A percentile compares a stretch with the other conserved stretches of the same genome.
phyloP scores from a whole-genome alignment of 2,797 vertebrate species.

The Brachyalestes nurse region DNA sequence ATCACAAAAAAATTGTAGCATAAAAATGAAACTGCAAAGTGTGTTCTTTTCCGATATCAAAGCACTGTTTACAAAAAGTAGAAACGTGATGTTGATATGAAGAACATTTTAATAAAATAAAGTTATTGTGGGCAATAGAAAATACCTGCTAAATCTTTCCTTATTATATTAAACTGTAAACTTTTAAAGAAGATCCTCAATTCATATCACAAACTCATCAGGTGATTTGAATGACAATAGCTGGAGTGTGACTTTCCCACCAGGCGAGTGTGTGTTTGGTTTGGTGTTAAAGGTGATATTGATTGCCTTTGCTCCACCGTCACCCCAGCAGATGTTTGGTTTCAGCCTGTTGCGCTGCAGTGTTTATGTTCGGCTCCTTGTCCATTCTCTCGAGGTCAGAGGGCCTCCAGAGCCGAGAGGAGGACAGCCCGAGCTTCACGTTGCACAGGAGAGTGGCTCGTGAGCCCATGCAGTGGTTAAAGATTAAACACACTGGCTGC shows the following conservation, averaged over 20 bases:
- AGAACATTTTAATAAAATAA: no score
- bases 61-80: no score
- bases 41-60: no score
- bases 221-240: slow-evolving; percentile 73
- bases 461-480: slow-evolving; percentile 71
- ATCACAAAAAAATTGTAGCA: no score
- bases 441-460: slow-evolving; percentile 57
- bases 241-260: slow-evolving; percentile 76
- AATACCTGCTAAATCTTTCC: no score
- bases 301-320: slow-evolving; percentile 65
- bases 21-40: no score
- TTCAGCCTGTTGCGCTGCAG: slow-evolving; percentile 65
- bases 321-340: slow-evolving; percentile 79
- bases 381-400: slow-evolving; percentile 78
- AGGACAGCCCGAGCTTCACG: slow-evolving; percentile 51
- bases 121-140: no score
- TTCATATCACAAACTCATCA: slow-evolving; percentile 32
- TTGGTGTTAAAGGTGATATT: slow-evolving; percentile 66
- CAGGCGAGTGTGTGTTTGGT: slow-evolving; percentile 64
- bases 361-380: slow-evolving; percentile 78
- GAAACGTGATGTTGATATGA: no score
- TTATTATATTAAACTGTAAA: not conserved
- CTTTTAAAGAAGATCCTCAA: not conserved
- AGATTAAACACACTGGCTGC: slow-evolving; percentile 71
- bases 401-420: slow-evolving; percentile 72